Base-by-base conservation (phyloP, 2,797 vertebrate genomes). In the Adrianichthys oophorus region DNA sequence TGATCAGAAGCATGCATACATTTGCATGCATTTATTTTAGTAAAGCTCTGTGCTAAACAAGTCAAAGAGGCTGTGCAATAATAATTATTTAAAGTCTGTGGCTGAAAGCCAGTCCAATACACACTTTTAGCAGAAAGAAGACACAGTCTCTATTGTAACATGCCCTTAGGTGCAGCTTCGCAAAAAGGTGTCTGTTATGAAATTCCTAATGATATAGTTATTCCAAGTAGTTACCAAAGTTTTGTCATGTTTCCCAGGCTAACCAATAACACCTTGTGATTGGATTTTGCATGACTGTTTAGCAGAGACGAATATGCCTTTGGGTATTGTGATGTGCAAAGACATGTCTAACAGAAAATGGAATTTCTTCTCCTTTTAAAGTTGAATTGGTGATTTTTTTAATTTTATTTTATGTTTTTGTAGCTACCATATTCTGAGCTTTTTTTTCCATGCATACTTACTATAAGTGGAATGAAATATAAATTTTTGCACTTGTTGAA, bases 21-120 rank as follows among this genome's bases (percentile, higher is more conserved):
- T 90, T 90, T 81, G 86, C 84, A 89, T 87, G 69, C 29, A 82
- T 88, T 86, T 81, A 80, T 70, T 74, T 81, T 75, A 58, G 61
- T 82, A 65, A 68, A 60, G 62, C 55, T 73, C 32, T 59, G 19
- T 49, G 12, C 65, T 43, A 51, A 60, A 63, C 56, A 55, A 65
- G 51, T 45, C 72, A 65, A 72, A 65, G 68, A 61, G 59, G 64
- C 54, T 57, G 32, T 44, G 63, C 54, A 48, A 26, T 45, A 37
- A 8, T 60, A 63, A 57, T 66, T 59, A 49, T 74, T 68, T 64
- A 56, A 74, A 75, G 54, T 72, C 48, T 68, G 46, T 71, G 50
- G 41, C 37, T 59, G 41, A 56, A 3, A 47, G 49, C 7, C 26
- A 29, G 5, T 7, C 26, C 26, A 29, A 29, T 29, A 29, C 41